phyloP scores from a whole-genome alignment of 1,140 invertebrate species.

The Drosophila setifemur region DNA sequence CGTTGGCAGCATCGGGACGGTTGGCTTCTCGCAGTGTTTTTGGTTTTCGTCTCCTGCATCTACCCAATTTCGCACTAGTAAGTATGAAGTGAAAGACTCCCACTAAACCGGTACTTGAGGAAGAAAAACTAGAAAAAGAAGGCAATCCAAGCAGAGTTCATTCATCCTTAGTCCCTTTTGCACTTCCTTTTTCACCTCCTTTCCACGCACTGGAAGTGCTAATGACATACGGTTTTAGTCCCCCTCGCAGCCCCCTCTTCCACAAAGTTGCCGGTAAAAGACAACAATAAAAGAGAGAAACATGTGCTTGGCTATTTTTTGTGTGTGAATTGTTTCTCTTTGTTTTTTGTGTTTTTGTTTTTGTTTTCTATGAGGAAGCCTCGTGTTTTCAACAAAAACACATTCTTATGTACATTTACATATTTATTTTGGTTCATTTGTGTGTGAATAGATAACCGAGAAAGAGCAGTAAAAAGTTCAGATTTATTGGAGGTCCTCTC shows the following conservation, averaged over 20 bases:
- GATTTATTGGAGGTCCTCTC: too few relatives aligned
- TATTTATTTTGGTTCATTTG: not conserved
- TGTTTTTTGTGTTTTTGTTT: not conserved
- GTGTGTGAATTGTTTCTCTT: not conserved
- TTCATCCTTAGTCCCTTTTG: not conserved
- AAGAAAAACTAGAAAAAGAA: not conserved
- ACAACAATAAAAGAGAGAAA: not conserved
- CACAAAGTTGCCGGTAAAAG: conserved; percentile 4
- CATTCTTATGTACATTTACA: not conserved
- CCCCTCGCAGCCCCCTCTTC: not conserved
- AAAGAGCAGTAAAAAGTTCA: conserved; percentile 23
- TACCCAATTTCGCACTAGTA: conserved; percentile 4
- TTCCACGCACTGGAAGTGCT: too few relatives aligned
- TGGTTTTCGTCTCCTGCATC: not conserved
- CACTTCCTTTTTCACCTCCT: not conserved
- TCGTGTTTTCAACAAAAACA: conserved; percentile 6
- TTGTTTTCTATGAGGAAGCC: conserved; percentile 3
- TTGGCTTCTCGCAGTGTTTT: conserved; percentile 2
- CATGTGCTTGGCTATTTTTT: conserved; percentile 21
- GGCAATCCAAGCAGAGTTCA: too few relatives aligned
- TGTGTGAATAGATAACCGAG: conserved; percentile 2
- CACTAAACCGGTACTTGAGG: not conserved
- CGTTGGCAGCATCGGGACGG: conserved; percentile 36
- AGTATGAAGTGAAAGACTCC: not conserved
- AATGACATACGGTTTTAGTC: too few relatives aligned